A percentile compares a stretch with the other conserved stretches of the same genome.
phyloP scores from a whole-genome alignment of 92 coral and sea anemone genomes.

The Desmophyllum pertusum region DNA sequence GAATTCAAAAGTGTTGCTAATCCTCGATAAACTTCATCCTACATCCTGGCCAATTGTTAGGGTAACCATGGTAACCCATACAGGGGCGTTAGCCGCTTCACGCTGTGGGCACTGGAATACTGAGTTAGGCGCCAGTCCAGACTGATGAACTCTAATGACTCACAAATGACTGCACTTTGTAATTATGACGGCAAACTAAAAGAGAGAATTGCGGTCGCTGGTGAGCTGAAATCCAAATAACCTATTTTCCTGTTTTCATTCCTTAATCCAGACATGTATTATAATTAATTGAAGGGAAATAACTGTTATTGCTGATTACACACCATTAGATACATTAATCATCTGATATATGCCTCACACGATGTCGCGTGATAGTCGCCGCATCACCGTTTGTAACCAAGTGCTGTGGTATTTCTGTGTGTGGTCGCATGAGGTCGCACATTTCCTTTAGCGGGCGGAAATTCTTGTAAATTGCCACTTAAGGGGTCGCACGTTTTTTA shows the following conservation, averaged over 20 bases:
- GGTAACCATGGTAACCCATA: too few relatives aligned
- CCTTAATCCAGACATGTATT: too few relatives aligned
- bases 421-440: neutral
- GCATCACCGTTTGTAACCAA: neutral
- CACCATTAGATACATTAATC: neutral
- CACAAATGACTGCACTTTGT: neutral
- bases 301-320: neutral
- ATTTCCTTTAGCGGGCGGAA: neutral
- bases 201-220: neutral
- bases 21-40: neutral
- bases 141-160: too few relatives aligned
- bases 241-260: neutral
- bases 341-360: neutral
- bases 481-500: neutral
- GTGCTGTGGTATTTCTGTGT: neutral
- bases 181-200: neutral
- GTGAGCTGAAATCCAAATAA: neutral
- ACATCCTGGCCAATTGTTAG: too few relatives aligned
- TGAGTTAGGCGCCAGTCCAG: too few relatives aligned
- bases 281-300: too few relatives aligned
- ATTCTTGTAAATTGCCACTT: conserved; percentile 15
- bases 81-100: neutral
- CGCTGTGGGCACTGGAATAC: too few relatives aligned
- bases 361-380: neutral
- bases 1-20: neutral